Conservation (phyloP, 2,888 invertebrate species). For the Catonia carolina region DNA sequence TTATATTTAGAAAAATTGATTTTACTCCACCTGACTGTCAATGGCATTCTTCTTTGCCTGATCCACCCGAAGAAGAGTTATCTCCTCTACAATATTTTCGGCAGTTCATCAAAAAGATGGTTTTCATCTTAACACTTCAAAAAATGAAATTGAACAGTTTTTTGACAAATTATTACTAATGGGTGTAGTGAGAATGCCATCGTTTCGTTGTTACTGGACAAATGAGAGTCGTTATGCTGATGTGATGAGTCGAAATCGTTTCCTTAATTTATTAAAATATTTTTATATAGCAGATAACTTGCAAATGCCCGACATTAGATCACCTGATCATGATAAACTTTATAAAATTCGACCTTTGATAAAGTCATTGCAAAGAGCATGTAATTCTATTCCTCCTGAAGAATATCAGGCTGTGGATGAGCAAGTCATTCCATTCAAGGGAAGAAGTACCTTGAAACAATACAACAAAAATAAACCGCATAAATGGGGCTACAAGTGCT, state of each 20-base stretch:
- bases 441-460: conserved; percentile 8
- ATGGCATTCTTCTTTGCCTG: not conserved
- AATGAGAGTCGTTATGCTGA: conserved; percentile 6
- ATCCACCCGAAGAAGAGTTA: not conserved
- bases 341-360: not conserved
- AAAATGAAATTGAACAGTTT: not conserved
- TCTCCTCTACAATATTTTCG: not conserved
- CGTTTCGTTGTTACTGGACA: not conserved
- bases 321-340: not conserved
- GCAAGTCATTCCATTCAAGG: conserved; percentile 33
- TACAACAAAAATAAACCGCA: conserved; percentile 17
- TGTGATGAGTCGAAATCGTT: not conserved
- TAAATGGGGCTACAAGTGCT: conserved; percentile 21
- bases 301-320: not conserved
- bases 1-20: too few relatives aligned
- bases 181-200: not conserved
- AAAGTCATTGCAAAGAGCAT: not conserved
- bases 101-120: conserved; percentile 7
- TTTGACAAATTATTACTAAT: conserved; percentile 1
- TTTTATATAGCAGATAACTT: not conserved
- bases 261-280: not conserved
- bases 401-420: conserved; percentile 31
- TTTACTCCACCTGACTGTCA: not conserved
- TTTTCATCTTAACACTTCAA: not conserved
- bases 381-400: not conserved